Evolutionary conservation across 1,140 invertebrate genomes (phyloP).

Genomic region (Varroa destructor): DNA sequence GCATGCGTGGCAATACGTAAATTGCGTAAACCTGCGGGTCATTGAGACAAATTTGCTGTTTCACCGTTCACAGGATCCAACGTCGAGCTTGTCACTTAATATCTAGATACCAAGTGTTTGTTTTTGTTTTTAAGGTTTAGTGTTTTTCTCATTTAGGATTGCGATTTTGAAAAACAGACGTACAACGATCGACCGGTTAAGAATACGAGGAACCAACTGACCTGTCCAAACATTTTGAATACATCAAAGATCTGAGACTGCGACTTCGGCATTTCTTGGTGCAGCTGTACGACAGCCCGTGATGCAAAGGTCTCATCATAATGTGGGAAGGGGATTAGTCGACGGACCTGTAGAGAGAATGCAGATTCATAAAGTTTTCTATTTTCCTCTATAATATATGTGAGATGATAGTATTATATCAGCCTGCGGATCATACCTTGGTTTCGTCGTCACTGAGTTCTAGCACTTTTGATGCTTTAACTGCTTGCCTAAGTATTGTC

Average conservation of each 20-base stretch:
- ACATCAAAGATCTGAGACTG: slow-evolving; percentile 4
- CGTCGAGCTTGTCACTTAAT: no score
- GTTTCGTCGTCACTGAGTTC: not conserved
- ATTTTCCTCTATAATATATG: no score
- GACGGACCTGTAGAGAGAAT: not conserved
- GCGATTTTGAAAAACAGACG: no score
- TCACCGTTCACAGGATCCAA: no score
- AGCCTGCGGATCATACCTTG: not conserved
- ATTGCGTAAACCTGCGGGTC: not conserved
- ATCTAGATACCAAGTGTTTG: no score
- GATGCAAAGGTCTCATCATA: slow-evolving; percentile 16
- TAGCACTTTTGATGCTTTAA: not conserved
- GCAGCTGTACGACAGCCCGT: not conserved
- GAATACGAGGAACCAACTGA: no score
- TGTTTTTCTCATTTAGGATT: no score
- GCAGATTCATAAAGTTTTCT: not conserved
- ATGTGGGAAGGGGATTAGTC: slow-evolving; percentile 5
- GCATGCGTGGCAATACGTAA: slow-evolving; percentile 6
- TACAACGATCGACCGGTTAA: no score
- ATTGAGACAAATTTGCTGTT: no score
- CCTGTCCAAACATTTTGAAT: slow-evolving; percentile 20
- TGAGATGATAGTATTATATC: no score
- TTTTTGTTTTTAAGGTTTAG: no score
- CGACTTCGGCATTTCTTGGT: slow-evolving; percentile 1
- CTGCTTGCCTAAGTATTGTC: not conserved